Evolutionary conservation across 2,888 invertebrate genomes (phyloP).

Genomic region (Diarsia brunnea): DNA sequence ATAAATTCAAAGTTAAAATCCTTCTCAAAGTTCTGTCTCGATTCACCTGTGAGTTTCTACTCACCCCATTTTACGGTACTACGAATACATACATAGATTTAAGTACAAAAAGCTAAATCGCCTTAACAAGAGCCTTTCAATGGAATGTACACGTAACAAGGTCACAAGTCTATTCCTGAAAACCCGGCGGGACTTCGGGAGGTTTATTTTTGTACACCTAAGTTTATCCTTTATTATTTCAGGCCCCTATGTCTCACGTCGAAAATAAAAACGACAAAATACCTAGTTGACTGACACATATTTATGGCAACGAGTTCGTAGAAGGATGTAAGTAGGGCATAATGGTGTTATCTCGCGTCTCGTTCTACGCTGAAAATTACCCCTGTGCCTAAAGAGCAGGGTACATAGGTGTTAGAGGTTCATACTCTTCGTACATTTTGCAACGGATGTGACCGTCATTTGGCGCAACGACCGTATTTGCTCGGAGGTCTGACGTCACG

Average conservation of each 20-base stretch:
- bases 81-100: too few species aligned
- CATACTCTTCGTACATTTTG: slow-evolving; percentile 62
- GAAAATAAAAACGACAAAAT: slow-evolving; percentile 27
- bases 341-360: slow-evolving; percentile 47
- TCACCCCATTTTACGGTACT: too few species aligned
- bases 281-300: slow-evolving; percentile 14
- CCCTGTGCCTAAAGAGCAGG: slow-evolving; percentile 22
- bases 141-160: slow-evolving; percentile 15
- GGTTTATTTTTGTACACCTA: slow-evolving; percentile 37
- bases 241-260: slow-evolving; percentile 5
- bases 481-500: slow-evolving; percentile 65
- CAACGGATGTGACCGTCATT: slow-evolving; percentile 71
- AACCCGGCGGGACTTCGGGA: slow-evolving; percentile 1
- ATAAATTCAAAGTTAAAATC: too few species aligned
- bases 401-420: slow-evolving; percentile 53
- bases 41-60: too few species aligned
- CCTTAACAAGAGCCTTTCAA: slow-evolving; percentile 22
- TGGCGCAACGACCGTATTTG: slow-evolving; percentile 67
- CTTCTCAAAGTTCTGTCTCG: too few species aligned
- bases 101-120: slow-evolving; percentile 33
- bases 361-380: slow-evolving; percentile 40
- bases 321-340: slow-evolving; percentile 39
- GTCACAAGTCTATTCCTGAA: slow-evolving; percentile 13
- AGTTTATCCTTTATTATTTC: slow-evolving; percentile 10
- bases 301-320: slow-evolving; percentile 21